Conservation (phyloP, 37 sponge, comb jelly and placozoan genomes). For the Chondrosia reniformis region DNA sequence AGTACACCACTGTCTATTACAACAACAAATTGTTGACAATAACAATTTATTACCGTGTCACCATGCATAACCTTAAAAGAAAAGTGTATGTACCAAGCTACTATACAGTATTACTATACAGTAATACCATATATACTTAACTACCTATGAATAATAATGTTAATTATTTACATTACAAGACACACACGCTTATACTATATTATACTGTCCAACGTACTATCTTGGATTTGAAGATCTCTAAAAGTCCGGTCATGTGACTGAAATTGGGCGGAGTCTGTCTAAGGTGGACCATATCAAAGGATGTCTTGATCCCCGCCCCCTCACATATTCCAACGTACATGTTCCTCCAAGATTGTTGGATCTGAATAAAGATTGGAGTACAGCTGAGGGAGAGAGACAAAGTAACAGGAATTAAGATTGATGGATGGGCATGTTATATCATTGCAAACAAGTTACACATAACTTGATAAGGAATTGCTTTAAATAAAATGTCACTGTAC, state of each 20-base stretch:
- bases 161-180: neutral
- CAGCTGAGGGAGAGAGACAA: no score
- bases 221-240: slow-evolving; percentile 86
- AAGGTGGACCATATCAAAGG: slow-evolving; percentile 76
- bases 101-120: no score
- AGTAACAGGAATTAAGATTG: no score
- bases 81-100: no score
- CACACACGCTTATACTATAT: neutral
- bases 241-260: slow-evolving; percentile 78
- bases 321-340: slow-evolving; percentile 85
- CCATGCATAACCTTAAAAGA: no score
- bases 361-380: slow-evolving; percentile 79
- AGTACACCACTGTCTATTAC: no score
- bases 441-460: no score
- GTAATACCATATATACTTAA: neutral
- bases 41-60: no score
- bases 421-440: no score
- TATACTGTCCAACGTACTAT: slow-evolving; percentile 43
- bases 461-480: no score
- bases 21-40: no score
- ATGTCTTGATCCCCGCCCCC: slow-evolving; percentile 45
- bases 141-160: neutral
- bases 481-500: no score
- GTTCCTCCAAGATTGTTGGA: slow-evolving; percentile 74
- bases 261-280: slow-evolving; percentile 70